Conservation (phyloP, 2,888 invertebrate species). For the Agrotis ipsilon region DNA sequence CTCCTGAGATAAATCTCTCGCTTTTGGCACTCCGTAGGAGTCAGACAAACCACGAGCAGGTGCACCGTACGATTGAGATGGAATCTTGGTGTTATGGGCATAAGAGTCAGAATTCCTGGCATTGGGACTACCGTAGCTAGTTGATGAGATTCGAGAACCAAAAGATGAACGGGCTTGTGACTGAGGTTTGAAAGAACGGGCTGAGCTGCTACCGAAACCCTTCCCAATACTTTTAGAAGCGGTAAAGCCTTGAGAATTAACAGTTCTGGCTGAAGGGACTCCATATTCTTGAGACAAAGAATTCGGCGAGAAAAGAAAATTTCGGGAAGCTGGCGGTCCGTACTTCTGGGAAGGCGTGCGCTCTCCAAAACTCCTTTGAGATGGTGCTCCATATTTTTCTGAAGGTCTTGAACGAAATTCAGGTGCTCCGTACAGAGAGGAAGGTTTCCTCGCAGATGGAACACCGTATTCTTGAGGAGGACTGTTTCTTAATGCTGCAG, state of each 20-base stretch:
- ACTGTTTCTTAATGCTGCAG: slow-evolving; percentile 34
- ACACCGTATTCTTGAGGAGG: slow-evolving; percentile 52
- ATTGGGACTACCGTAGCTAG: slow-evolving; percentile 47
- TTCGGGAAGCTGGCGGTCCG: slow-evolving; percentile 69
- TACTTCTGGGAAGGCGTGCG: slow-evolving; percentile 70
- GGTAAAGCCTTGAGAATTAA: slow-evolving; percentile 73
- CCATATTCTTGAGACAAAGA: slow-evolving; percentile 75
- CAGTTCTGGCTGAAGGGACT: slow-evolving; percentile 69
- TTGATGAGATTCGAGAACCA: slow-evolving; percentile 57
- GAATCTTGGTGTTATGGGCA: slow-evolving; percentile 38
- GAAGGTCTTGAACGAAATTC: slow-evolving; percentile 73
- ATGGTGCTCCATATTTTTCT: slow-evolving; percentile 74
- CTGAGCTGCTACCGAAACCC: slow-evolving; percentile 64
- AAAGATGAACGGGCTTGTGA: slow-evolving; percentile 66
- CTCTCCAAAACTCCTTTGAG: slow-evolving; percentile 67
- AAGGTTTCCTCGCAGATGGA: slow-evolving; percentile 64
- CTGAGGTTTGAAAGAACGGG: slow-evolving; percentile 46
- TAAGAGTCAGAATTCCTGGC: slow-evolving; percentile 58
- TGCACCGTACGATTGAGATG: slow-evolving; percentile 68
- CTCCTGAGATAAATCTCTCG: slow-evolving; percentile 78
- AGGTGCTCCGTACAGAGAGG: slow-evolving; percentile 70
- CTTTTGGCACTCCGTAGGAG: slow-evolving; percentile 83
- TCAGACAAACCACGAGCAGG: slow-evolving; percentile 75
- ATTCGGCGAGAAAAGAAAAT: slow-evolving; percentile 58
- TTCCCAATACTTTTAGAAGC: slow-evolving; percentile 72